A percentile compares a stretch with the other conserved stretches of the same genome.
Evolutionary conservation across 2,113 vertebrate species (phyloP).

Genomic region (Casuarius casuarius): DNA sequence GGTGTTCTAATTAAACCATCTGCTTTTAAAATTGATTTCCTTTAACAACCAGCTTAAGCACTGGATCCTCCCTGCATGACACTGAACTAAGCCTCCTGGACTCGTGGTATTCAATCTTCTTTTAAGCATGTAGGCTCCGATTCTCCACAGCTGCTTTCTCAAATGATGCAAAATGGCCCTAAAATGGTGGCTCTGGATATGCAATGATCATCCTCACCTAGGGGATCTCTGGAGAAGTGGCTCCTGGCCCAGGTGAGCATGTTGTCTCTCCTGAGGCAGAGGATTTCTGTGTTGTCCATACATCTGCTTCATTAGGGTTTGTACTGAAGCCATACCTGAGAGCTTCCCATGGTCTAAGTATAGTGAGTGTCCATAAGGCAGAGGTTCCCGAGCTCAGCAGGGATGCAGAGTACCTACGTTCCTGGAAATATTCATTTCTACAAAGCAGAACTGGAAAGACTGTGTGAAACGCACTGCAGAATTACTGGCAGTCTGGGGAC

Average conservation of each 20-base stretch:
- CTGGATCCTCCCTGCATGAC: rapidly evolving
- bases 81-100: rapidly evolving
- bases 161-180: rapidly evolving
- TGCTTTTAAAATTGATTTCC: constrained; percentile 21
- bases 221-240: rapidly evolving
- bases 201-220: rapidly evolving
- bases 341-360: not conserved
- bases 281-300: rapidly evolving
- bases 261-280: rapidly evolving
- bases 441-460: not conserved
- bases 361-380: not conserved
- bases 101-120: rapidly evolving
- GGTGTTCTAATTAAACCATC: constrained; percentile 9
- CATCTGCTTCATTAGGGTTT: not conserved
- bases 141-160: rapidly evolving
- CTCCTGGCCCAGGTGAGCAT: rapidly evolving
- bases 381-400: too few species aligned
- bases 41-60: not conserved
- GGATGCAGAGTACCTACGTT: too few species aligned
- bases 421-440: not conserved
- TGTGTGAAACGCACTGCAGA: not conserved
- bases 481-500: not conserved
- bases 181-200: not conserved
- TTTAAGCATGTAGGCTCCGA: rapidly evolving
- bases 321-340: not conserved